phyloP scores from a whole-genome alignment of 2,797 vertebrate species.

The Sciaenops ocellatus region DNA sequence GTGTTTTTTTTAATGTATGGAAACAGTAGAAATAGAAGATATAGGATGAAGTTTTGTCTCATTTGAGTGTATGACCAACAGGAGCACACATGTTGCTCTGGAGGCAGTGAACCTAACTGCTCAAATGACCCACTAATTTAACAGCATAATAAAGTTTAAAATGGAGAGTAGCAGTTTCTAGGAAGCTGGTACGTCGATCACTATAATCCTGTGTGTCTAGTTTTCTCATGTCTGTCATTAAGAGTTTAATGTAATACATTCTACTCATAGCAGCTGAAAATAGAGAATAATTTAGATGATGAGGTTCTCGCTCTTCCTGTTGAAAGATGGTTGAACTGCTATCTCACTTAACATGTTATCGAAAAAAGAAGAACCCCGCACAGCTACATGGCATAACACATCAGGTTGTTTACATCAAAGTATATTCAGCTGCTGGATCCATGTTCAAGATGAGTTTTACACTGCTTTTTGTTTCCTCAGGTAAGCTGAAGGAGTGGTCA shows the following conservation, averaged over 20 bases:
- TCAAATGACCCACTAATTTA: constrained; percentile 59
- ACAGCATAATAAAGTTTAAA: constrained; percentile 55
- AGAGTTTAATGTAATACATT: constrained; percentile 1
- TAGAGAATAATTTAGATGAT: neutral
- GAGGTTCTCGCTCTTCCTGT: neutral
- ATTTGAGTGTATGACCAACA: neutral
- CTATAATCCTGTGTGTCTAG: neutral
- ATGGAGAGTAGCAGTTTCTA: constrained; percentile 19
- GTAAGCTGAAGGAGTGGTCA: constrained; percentile 99
- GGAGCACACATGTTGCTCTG: constrained; percentile 24
- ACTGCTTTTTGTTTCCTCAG: constrained; percentile 76
- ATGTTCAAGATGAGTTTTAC: constrained; percentile 5
- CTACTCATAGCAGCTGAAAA: constrained; percentile 13
- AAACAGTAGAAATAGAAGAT: neutral
- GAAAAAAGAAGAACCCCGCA: neutral
- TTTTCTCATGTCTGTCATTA: constrained; percentile 21
- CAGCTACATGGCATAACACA: neutral
- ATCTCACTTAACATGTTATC: neutral
- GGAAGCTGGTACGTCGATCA: constrained; percentile 25
- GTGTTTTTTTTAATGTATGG: neutral
- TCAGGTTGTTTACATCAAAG: neutral
- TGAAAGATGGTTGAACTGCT: neutral
- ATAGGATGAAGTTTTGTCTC: neutral
- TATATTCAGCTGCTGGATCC: neutral
- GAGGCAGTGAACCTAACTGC: constrained; percentile 37